Percentiles rank a stretch among this genome's conserved stretches.
Evolutionary conservation across 1,140 invertebrate genomes (phyloP).

Genomic region (Melanaphis sacchari): DNA sequence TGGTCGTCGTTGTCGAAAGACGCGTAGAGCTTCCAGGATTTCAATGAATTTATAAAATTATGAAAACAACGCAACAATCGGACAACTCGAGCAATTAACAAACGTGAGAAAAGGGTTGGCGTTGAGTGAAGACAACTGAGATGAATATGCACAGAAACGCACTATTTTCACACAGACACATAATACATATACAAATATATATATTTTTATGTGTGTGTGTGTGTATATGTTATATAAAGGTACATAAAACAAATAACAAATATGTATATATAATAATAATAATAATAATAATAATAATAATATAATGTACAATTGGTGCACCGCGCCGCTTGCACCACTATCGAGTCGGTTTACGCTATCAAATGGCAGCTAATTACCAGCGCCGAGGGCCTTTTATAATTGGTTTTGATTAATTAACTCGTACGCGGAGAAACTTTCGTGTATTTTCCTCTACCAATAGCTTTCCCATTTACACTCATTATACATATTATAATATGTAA

Average conservation of each 20-base stretch:
- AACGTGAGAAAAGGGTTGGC: not conserved
- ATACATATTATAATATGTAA: not conserved
- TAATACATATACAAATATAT: no score
- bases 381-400: conserved; percentile 34
- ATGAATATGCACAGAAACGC: not conserved
- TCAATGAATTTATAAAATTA: not conserved
- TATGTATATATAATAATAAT: no score
- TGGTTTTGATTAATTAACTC: conserved; percentile 46
- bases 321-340: not conserved
- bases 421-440: not conserved
- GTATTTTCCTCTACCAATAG: not conserved
- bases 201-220: no score
- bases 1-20: not conserved
- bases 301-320: not conserved
- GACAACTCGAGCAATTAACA: not conserved
- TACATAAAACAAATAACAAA: not conserved
- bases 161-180: not conserved
- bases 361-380: conserved; percentile 38
- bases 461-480: not conserved
- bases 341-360: conserved; percentile 20
- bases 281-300: no score
- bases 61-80: not conserved
- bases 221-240: no score
- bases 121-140: not conserved
- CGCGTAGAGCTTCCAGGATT: not conserved